These are phyloP conservation scores for Tipula helvola DNA, from an alignment of 2,888 invertebrate species.

Conservation along the genomic window DNA sequence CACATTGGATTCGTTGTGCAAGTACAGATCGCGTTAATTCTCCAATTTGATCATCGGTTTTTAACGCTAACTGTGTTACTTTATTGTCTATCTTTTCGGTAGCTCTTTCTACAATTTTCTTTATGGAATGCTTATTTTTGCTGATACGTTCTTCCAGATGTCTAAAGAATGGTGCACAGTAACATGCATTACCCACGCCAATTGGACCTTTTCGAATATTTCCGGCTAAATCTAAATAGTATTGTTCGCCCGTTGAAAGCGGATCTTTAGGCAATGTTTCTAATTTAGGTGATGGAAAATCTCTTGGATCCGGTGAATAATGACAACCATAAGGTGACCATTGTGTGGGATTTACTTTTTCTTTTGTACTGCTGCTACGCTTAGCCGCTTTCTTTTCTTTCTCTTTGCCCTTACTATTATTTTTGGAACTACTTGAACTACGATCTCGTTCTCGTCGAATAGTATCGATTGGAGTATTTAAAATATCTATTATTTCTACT, in stretches of 20 bases:
- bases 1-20: constrained; percentile 29
- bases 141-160: constrained; percentile 76
- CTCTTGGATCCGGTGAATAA: constrained; percentile 73
- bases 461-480: constrained; percentile 42
- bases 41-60: constrained; percentile 58
- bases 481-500: constrained; percentile 68
- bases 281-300: constrained; percentile 73
- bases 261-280: constrained; percentile 80
- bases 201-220: constrained; percentile 91
- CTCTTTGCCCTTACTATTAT: constrained; percentile 29
- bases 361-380: constrained; percentile 32
- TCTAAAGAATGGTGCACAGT: constrained; percentile 83
- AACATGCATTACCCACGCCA: constrained; percentile 86
- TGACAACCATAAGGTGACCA: constrained; percentile 92
- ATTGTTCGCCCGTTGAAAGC: constrained; percentile 77
- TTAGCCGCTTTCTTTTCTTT: constrained; percentile 41
- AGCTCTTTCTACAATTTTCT: constrained; percentile 52
- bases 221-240: constrained; percentile 87
- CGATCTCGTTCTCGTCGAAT: constrained; percentile 24
- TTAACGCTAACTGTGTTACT: constrained; percentile 64
- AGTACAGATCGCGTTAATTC: constrained; percentile 43
- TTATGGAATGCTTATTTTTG: constrained; percentile 52
- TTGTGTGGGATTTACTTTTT: constrained; percentile 39
- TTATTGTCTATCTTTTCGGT: constrained; percentile 69
- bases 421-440: constrained; percentile 19